Conservation (phyloP, 2,888 invertebrate species). For the Hirtodrosophila histrioides region DNA sequence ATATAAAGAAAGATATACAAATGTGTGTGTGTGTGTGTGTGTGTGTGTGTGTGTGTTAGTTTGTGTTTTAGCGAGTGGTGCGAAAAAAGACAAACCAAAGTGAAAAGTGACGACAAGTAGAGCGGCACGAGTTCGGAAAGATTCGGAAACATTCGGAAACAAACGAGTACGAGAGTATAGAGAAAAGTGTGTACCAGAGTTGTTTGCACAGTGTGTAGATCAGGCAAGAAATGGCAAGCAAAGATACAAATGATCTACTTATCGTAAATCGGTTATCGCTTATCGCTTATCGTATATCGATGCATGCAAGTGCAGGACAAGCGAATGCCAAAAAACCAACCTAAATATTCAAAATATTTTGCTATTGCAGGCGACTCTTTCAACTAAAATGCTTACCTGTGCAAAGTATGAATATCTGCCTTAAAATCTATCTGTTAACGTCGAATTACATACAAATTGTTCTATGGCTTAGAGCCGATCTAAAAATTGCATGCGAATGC, state of each 20-base stretch:
- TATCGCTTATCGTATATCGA: too few relatives aligned
- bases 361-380: constrained; percentile 29
- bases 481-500: constrained; percentile 64
- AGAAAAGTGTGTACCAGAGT: constrained; percentile 15
- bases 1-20: constrained; percentile 22
- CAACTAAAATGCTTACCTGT: constrained; percentile 55
- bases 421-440: constrained; percentile 42
- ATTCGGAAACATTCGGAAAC: constrained; percentile 16
- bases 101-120: constrained; percentile 18
- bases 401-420: constrained; percentile 43
- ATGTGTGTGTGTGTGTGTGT: constrained; percentile 19
- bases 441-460: constrained; percentile 22
- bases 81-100: constrained; percentile 20
- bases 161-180: constrained; percentile 8
- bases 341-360: constrained; percentile 4
- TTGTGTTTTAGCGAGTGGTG: not conserved
- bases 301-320: too few relatives aligned
- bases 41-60: constrained; percentile 1
- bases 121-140: too few relatives aligned
- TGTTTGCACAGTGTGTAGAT: constrained; percentile 25
- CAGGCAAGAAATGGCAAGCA: constrained; percentile 5
- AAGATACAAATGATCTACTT: too few relatives aligned
- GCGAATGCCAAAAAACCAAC: constrained; percentile 24
- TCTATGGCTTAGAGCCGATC: constrained; percentile 15
- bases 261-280: too few relatives aligned